These are phyloP conservation scores for Harpalus rubripes DNA, from an alignment of 2,888 invertebrate species.

Conservation along the genomic window DNA sequence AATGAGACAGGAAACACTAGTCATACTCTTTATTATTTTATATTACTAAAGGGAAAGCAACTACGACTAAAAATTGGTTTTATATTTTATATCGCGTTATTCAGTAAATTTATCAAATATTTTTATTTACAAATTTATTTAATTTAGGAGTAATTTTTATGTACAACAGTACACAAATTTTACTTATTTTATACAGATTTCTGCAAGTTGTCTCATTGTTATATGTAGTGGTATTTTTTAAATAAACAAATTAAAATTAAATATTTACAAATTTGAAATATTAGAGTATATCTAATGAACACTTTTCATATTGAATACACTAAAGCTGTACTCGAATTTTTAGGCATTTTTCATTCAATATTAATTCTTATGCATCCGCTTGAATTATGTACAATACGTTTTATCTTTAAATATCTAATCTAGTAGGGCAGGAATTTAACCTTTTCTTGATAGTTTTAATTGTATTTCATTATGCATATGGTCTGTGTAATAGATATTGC, in stretches of 20 bases:
- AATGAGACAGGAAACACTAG: no score
- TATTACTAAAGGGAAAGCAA: neutral
- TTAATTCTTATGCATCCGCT: no score
- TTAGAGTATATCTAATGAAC: neutral
- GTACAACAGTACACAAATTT: no score
- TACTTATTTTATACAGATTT: no score
- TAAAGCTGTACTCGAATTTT: neutral
- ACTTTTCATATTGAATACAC: neutral
- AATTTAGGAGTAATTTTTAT: neutral
- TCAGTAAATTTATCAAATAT: neutral
- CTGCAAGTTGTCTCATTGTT: no score
- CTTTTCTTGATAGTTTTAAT: no score
- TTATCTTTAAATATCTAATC: no score
- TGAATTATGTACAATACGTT: neutral
- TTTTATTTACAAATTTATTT: neutral
- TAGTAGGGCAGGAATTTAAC: no score
- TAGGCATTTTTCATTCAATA: neutral
- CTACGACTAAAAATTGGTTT: neutral
- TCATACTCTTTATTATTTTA: neutral
- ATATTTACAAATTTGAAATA: neutral
- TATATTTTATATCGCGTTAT: neutral
- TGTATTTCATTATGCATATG: no score
- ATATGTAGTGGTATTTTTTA: neutral
- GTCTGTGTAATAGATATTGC: no score
- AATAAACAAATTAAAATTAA: neutral